A percentile compares a stretch with the other conserved stretches of the same genome.
Evolutionary conservation across 2,113 vertebrate genomes (phyloP).

Genomic region (Sminthopsis crassicaudata): DNA sequence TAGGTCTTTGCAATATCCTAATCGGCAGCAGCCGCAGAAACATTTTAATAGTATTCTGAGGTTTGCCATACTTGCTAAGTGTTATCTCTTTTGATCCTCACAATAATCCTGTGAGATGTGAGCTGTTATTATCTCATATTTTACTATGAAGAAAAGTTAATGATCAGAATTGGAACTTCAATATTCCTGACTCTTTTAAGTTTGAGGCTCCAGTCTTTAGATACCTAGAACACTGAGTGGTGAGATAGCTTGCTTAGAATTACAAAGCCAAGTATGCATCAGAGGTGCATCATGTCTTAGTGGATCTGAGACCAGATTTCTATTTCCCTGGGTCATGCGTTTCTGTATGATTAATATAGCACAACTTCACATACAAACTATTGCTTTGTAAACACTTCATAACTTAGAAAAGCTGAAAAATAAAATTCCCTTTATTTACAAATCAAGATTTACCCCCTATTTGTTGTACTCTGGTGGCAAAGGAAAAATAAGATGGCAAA

Average conservation of each 20-base stretch:
- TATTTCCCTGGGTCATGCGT: neutral
- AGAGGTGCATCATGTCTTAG: neutral
- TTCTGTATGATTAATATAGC: neutral
- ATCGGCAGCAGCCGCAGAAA: neutral
- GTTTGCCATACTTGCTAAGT: neutral
- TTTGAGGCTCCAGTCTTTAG: neutral
- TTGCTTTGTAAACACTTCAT: constrained; percentile 22
- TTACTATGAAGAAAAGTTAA: neutral
- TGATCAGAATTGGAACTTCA: neutral
- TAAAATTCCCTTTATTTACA: constrained; percentile 22
- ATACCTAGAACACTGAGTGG: neutral
- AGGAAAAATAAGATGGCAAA: neutral
- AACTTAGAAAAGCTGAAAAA: constrained; percentile 32
- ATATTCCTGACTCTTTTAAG: neutral
- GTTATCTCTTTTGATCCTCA: neutral
- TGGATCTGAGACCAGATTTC: neutral
- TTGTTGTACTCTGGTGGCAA: constrained; percentile 19
- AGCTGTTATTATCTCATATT: neutral
- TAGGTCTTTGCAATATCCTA: neutral
- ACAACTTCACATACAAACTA: neutral
- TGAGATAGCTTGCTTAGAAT: neutral
- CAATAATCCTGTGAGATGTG: neutral
- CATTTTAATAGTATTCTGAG: neutral
- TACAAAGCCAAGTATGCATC: neutral
- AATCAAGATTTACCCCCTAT: neutral